phyloP scores from a whole-genome alignment of 2,113 vertebrate genomes.

The Cyanoramphus novaezelandiae region DNA sequence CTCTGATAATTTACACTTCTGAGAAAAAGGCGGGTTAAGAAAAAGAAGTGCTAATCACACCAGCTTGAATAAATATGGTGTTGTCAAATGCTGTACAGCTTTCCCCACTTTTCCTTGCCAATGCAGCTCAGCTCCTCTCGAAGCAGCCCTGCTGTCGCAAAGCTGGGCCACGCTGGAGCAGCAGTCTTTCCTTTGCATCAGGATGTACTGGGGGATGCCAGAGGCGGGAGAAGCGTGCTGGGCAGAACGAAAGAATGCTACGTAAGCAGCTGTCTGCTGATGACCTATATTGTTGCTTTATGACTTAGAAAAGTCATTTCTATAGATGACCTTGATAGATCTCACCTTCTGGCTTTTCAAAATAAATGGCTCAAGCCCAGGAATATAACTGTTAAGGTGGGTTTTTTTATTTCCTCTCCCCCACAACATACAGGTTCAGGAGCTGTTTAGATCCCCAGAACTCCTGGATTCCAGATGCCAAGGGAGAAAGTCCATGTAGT shows the following conservation, averaged over 20 bases:
- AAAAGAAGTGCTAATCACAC: background rate
- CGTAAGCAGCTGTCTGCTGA: background rate
- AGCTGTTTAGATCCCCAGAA: conserved; percentile 21
- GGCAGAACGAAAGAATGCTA: background rate
- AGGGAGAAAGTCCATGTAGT: conserved; percentile 16
- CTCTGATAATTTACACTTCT: background rate
- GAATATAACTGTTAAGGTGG: background rate
- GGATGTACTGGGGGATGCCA: background rate
- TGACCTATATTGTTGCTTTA: conserved; percentile 3
- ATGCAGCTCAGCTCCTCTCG: background rate
- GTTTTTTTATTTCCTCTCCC: background rate
- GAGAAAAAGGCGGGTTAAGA: background rate
- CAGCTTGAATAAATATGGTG: background rate
- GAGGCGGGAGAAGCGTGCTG: fast-evolving
- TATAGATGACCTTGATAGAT: conserved; percentile 37
- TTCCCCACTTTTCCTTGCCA: background rate
- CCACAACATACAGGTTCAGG: background rate
- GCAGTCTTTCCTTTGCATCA: background rate
- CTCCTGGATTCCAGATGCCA: conserved; percentile 39
- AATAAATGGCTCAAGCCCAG: conserved; percentile 37
- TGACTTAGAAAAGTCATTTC: conserved; percentile 50
- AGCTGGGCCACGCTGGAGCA: background rate
- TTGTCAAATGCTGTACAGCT: background rate
- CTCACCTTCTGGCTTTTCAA: conserved; percentile 45
- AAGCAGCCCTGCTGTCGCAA: background rate